These are phyloP conservation scores for Zaprionus gabonicus DNA, from an alignment of 1,140 invertebrate genomes.

Conservation along the genomic window DNA sequence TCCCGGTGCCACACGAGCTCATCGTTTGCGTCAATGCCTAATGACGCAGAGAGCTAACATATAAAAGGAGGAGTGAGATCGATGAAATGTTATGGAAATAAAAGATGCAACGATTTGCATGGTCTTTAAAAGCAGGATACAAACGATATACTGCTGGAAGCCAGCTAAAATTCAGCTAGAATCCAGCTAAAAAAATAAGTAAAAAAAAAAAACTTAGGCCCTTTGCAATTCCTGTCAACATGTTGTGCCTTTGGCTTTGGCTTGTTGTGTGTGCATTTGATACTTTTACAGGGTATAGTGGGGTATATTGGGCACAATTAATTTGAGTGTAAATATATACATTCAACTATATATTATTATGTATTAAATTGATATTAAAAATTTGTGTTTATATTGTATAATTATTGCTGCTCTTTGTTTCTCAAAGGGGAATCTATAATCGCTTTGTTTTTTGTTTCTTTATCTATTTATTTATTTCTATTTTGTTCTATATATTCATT, in stretches of 20 bases:
- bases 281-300: not conserved
- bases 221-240: conserved; percentile 15
- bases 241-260: conserved; percentile 12
- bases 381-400: too few species aligned
- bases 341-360: too few species aligned
- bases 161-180: conserved; percentile 9
- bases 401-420: too few species aligned
- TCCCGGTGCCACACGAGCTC: not conserved
- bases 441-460: too few species aligned
- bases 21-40: conserved; percentile 24
- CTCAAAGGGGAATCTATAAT: too few species aligned
- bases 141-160: not conserved
- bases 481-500: not conserved
- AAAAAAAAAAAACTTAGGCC: not conserved
- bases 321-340: too few species aligned
- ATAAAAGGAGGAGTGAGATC: conserved; percentile 3
- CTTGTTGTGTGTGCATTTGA: conserved; percentile 5
- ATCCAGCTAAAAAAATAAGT: not conserved
- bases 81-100: conserved; percentile 43
- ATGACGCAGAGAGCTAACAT: conserved; percentile 1
- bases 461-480: not conserved
- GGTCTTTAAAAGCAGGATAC: not conserved
- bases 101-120: conserved; percentile 37
- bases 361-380: too few species aligned
- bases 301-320: not conserved